Conservation (phyloP, 2,113 vertebrate species). For the Raja brachyura region DNA sequence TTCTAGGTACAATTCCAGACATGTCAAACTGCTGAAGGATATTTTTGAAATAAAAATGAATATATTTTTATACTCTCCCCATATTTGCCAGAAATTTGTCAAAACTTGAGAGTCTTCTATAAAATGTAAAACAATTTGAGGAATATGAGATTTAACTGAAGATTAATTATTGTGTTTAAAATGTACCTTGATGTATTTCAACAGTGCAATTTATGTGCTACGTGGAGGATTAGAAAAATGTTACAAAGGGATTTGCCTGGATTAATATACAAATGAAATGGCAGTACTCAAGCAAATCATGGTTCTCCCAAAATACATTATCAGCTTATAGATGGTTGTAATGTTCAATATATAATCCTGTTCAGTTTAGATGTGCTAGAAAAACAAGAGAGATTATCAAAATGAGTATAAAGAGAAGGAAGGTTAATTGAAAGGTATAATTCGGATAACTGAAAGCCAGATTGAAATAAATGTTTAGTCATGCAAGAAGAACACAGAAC, state of each 20-base stretch:
- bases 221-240: constrained; percentile 10
- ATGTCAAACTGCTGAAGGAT: neutral
- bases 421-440: neutral
- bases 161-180: neutral
- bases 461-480: neutral
- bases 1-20: neutral
- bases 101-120: neutral
- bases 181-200: neutral
- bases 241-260: neutral
- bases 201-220: neutral
- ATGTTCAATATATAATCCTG: neutral
- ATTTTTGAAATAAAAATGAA: neutral
- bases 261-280: constrained; percentile 29
- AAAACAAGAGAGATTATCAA: neutral
- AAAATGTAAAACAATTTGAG: neutral
- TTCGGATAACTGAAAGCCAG: neutral
- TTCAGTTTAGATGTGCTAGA: neutral
- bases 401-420: neutral
- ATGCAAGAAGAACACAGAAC: neutral
- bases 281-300: neutral
- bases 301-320: neutral
- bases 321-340: neutral
- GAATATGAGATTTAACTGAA: neutral
- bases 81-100: neutral
- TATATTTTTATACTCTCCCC: neutral